Evolutionary conservation across 2,113 vertebrate genomes (phyloP).

Genomic region (Sciurus niger): DNA sequence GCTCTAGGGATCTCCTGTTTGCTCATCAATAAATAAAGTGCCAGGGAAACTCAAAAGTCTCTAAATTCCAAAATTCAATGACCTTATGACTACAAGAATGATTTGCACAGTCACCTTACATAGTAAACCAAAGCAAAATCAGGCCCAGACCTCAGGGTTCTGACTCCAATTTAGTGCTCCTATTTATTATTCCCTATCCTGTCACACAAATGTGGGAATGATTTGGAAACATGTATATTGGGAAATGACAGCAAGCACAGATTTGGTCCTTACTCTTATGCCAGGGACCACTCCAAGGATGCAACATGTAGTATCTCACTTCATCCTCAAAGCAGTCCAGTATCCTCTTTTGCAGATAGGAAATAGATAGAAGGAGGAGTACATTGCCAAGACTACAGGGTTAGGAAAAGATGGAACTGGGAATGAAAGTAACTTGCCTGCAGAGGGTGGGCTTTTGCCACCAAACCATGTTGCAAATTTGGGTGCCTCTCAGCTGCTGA

Average conservation of each 20-base stretch:
- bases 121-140: background rate
- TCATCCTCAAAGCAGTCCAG: background rate
- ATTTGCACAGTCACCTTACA: background rate
- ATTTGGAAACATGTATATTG: background rate
- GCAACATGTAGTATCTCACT: background rate
- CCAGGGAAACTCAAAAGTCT: background rate
- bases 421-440: background rate
- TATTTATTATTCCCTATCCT: background rate
- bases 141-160: background rate
- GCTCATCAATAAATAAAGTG: background rate
- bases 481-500: background rate
- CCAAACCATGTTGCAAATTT: background rate
- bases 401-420: background rate
- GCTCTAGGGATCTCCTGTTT: background rate
- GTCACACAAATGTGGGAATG: background rate
- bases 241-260: background rate
- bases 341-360: background rate
- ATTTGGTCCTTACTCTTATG: background rate
- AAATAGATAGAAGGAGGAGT: background rate
- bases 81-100: background rate
- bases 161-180: background rate
- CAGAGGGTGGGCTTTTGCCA: background rate
- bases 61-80: background rate
- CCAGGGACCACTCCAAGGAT: background rate
- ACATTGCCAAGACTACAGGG: background rate